Percentiles rank a stretch among this genome's conserved stretches.
These are phyloP conservation scores for Tachycineta bicolor DNA, from an alignment of 2,113 vertebrate species.

Conservation along the genomic window DNA sequence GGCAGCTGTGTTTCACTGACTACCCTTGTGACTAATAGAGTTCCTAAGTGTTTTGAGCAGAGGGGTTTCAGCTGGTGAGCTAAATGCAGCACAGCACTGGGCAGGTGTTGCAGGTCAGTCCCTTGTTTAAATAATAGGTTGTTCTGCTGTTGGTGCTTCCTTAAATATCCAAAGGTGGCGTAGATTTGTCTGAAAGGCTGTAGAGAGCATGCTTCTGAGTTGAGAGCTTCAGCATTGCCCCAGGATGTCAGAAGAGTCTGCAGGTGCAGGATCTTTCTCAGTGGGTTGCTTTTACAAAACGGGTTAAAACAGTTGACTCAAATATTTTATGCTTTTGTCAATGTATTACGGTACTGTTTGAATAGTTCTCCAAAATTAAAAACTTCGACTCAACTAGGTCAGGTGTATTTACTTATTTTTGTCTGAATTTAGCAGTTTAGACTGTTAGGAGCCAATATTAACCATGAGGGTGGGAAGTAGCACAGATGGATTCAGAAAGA, in stretches of 20 bases:
- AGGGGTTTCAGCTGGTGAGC: not conserved
- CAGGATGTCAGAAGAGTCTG: not conserved
- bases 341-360: not conserved
- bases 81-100: not conserved
- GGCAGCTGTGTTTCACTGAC: not conserved
- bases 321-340: not conserved
- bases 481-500: not conserved
- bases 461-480: not conserved
- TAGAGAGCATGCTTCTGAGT: not conserved
- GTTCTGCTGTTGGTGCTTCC: not conserved
- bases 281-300: not conserved
- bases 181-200: not conserved
- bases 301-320: not conserved
- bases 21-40: not conserved
- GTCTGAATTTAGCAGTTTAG: not conserved
- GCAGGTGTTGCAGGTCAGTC: not conserved
- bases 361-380: not conserved
- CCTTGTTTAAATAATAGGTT: not conserved
- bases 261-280: not conserved
- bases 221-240: not conserved
- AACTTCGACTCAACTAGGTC: not conserved
- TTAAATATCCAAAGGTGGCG: not conserved
- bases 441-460: not conserved
- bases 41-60: not conserved
- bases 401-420: not conserved